Conservation (phyloP, 2,113 vertebrate species). For the Sclerurus mexicanus region DNA sequence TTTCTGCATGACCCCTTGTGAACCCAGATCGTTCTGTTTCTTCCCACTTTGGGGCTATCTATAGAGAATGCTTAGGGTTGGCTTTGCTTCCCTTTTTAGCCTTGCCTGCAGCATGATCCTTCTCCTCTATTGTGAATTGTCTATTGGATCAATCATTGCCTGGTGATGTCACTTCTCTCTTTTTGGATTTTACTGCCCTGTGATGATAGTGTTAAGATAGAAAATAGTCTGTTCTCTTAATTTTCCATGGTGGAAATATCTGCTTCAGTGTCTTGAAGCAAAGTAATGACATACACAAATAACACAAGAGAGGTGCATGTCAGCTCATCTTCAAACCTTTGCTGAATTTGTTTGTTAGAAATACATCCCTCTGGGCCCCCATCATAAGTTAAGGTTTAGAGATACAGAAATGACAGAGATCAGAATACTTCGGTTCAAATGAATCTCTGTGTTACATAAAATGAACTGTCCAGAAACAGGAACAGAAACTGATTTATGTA, state of each 20-base stretch:
- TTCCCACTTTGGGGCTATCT: background rate
- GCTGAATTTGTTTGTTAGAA: background rate
- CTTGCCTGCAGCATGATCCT: background rate
- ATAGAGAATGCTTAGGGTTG: background rate
- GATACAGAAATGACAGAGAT: background rate
- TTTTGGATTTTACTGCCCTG: background rate
- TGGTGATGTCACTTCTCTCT: background rate
- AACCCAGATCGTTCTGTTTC: background rate
- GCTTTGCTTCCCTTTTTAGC: background rate
- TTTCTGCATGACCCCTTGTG: background rate
- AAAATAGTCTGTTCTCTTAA: background rate
- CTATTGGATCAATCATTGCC: background rate
- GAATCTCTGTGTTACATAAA: background rate
- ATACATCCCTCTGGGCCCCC: background rate
- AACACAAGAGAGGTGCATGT: background rate
- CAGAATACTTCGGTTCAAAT: background rate
- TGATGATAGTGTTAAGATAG: background rate
- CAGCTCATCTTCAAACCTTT: background rate
- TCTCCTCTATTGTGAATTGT: background rate
- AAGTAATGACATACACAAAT: background rate
- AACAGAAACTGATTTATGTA: slow-evolving; percentile 23
- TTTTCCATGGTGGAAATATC: background rate
- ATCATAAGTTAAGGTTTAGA: background rate
- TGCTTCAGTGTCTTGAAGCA: background rate
- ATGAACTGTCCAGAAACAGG: background rate